Conservation (phyloP, 2,888 invertebrate genomes). For the Lydus trimaculatus region DNA sequence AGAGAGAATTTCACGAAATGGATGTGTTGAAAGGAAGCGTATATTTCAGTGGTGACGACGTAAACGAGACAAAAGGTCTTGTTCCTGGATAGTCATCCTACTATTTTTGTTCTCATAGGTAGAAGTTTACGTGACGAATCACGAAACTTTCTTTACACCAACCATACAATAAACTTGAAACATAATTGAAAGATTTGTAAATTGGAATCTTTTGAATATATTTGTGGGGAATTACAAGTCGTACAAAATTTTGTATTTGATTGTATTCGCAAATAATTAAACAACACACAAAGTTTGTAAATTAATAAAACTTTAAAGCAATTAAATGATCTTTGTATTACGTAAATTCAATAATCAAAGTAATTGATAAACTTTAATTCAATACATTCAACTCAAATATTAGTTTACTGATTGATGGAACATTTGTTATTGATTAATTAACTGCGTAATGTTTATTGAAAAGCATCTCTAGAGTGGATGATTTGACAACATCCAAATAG, state of each 20-base stretch:
- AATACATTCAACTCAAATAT: background rate
- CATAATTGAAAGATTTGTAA: background rate
- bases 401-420: constrained; percentile 12
- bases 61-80: constrained; percentile 22
- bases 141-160: background rate
- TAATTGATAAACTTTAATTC: background rate
- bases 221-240: no score
- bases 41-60: constrained; percentile 22
- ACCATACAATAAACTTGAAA: background rate
- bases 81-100: background rate
- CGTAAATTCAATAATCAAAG: background rate
- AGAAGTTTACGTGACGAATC: background rate
- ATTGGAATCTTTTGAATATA: background rate
- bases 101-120: background rate
- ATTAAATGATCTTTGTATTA: background rate
- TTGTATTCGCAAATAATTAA: background rate
- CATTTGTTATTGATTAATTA: constrained; percentile 36
- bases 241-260: background rate
- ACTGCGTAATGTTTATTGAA: constrained; percentile 36
- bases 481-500: constrained; percentile 24
- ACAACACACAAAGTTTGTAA: background rate
- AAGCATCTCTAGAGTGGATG: constrained; percentile 33
- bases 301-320: background rate
- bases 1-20: constrained; percentile 21
- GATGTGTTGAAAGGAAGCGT: constrained; percentile 27